Percentiles rank a stretch among this genome's conserved stretches.
These are phyloP conservation scores for Plagodis pulveraria DNA, from an alignment of 2,888 invertebrate genomes.

Conservation along the genomic window DNA sequence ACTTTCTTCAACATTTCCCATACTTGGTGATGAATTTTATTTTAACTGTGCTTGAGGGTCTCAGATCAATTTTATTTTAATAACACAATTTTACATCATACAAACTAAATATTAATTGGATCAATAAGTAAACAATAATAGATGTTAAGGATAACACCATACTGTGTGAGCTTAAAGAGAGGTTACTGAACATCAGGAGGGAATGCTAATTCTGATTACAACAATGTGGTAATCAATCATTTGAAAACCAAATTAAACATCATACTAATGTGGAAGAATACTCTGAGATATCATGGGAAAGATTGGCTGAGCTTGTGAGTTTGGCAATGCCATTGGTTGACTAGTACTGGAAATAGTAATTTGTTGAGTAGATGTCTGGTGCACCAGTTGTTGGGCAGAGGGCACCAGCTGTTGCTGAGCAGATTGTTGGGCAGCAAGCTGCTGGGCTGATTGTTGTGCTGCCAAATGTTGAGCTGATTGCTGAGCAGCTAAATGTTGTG, in stretches of 20 bases:
- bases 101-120: no score
- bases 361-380: slow-evolving; percentile 78
- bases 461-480: slow-evolving; percentile 69
- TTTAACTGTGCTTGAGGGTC: no score
- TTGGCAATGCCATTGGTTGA: slow-evolving; percentile 76
- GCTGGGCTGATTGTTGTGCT: slow-evolving; percentile 66
- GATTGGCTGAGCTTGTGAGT: slow-evolving; percentile 77
- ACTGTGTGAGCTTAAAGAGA: no score
- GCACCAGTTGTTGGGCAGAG: slow-evolving; percentile 71
- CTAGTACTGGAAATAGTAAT: slow-evolving; percentile 79
- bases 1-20: no score
- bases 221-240: no score
- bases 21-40: no score
- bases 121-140: no score
- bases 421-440: slow-evolving; percentile 70
- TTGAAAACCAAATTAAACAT: neutral
- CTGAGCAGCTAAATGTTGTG: slow-evolving; percentile 65
- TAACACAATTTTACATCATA: no score
- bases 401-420: slow-evolving; percentile 75
- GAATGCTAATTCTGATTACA: neutral
- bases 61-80: no score
- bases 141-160: no score
- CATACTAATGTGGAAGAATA: slow-evolving; percentile 70
- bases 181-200: no score
- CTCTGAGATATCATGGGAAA: slow-evolving; percentile 81